A percentile compares a stretch with the other conserved stretches of the same genome.
Evolutionary conservation across 2,888 invertebrate species (phyloP).

Genomic region (Andrena praecox): DNA sequence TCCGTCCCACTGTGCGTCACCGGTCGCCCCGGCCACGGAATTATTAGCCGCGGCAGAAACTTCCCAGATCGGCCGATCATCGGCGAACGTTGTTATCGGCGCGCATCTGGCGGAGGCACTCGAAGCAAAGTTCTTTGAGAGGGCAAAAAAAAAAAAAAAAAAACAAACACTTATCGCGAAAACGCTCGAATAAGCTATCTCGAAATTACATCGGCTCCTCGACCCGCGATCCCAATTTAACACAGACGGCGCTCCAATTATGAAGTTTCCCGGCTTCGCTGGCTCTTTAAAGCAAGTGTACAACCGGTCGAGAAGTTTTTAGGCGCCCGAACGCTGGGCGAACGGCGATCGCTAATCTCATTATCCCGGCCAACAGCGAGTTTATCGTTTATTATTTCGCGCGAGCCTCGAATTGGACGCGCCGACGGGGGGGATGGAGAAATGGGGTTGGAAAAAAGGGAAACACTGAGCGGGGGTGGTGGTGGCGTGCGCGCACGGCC

Average conservation of each 20-base stretch:
- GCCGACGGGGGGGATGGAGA: conserved; percentile 12
- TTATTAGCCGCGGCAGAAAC: not conserved
- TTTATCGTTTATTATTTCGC: conserved; percentile 51
- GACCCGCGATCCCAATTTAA: conserved; percentile 47
- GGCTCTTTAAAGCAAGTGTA: conserved; percentile 34
- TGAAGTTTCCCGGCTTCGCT: conserved; percentile 25
- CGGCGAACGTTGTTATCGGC: conserved; percentile 17
- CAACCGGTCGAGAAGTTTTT: conserved; percentile 45
- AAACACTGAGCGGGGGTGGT: conserved; percentile 25
- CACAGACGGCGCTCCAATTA: conserved; percentile 54
- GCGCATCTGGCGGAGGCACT: conserved; percentile 1
- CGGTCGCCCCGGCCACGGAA: not conserved
- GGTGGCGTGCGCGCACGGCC: conserved; percentile 32
- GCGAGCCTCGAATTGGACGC: conserved; percentile 15
- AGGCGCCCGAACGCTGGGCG: conserved; percentile 12
- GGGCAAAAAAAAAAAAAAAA: too few relatives aligned
- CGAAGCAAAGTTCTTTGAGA: conserved; percentile 15
- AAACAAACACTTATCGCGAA: conserved; percentile 38
- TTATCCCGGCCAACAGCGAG: conserved; percentile 41
- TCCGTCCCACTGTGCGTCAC: too few relatives aligned
- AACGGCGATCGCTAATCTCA: conserved; percentile 44
- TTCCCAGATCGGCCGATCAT: not conserved
- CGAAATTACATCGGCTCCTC: conserved; percentile 49
- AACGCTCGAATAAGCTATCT: conserved; percentile 41
- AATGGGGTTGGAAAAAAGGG: conserved; percentile 11